Percentiles rank a stretch among this genome's conserved stretches.
These are phyloP conservation scores for Tretioscincus oriximinensis DNA, from an alignment of 2,113 vertebrate genomes.

Conservation along the genomic window DNA sequence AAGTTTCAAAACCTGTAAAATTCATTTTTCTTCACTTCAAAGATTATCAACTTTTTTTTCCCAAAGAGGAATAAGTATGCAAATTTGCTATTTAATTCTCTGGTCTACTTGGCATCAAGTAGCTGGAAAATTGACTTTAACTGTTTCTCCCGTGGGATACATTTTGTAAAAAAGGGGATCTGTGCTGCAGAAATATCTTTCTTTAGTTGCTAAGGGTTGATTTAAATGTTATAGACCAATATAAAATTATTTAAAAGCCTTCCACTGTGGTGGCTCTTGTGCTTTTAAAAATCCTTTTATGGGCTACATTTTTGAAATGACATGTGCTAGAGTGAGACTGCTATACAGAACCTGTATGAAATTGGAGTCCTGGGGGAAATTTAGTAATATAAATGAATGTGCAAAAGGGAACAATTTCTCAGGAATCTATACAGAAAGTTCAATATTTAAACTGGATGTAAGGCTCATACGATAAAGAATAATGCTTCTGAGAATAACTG, in stretches of 20 bases:
- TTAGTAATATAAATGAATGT: not conserved
- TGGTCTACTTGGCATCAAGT: slow-evolving; percentile 2
- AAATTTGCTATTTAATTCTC: slow-evolving; percentile 24
- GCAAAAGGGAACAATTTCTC: not conserved
- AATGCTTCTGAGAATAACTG: not conserved
- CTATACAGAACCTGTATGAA: not conserved
- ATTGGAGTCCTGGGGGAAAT: not conserved
- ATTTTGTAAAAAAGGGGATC: not conserved
- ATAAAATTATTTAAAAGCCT: not conserved
- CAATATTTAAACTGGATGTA: not conserved
- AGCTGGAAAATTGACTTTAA: slow-evolving; percentile 4
- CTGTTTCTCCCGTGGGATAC: not conserved
- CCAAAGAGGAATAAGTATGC: slow-evolving; percentile 2
- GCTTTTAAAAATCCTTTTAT: not conserved
- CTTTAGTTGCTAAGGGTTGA: not conserved
- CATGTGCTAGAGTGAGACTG: not conserved
- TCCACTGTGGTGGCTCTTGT: not conserved
- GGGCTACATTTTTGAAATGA: not conserved
- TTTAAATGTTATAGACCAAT: not conserved
- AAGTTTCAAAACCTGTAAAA: slow-evolving; percentile 18
- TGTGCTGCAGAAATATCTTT: not conserved
- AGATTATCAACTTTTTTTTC: not conserved
- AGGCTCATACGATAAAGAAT: not conserved
- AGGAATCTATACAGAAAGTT: not conserved
- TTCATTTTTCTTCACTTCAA: not conserved